Evolutionary conservation across 1,140 invertebrate genomes (phyloP), one percentile per base, ranked within the genome.

Genomic region (Drosophila pallidifrons): DNA sequence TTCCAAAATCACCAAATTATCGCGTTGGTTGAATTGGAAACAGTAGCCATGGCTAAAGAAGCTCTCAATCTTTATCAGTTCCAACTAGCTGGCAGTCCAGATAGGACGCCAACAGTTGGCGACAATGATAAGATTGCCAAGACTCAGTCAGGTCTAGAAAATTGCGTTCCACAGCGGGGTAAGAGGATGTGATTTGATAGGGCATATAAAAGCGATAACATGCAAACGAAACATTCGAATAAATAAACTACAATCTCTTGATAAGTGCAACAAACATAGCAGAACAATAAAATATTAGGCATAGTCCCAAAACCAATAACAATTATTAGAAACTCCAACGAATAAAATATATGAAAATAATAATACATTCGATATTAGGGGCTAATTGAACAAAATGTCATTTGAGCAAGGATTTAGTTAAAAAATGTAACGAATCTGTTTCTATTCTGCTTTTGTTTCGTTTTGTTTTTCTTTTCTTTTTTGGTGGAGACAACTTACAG

Each of bases 401-500:
- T 15, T 59, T 11, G 7, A 41, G 41, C 11, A 35, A 13, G 28
- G 15, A 54, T 59, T 52, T 64, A 38, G 47, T 68, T 74, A 69
- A 51, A 16, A 51, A 58, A 51, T 32, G 49, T 13, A 45, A 72
- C 57, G 28, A 16, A 7, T 38, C 35, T 71, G 15, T 43, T 45
- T 28, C 25, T 15, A 13, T 41, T 13, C 20, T 25, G 20, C 3
- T 25, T 25, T 25, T 4, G 20, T 20, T 20, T 20, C 20, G 20
- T 13, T 8, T n/a, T 10, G 47, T 47, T 15, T 10, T 66, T 38
- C 32, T 10, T 64, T 16, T 43, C 8, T 35, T 32, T 47, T 13
- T 43, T 10, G 35, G 32, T 54, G 54, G 54, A 57, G 58, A 82
- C 81, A 93, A 96, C 95, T 95, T 95, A 96, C 95, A 91, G 95